These are phyloP conservation scores for Todiramphus saurophagus DNA, from an alignment of 2,113 vertebrate genomes.

Conservation along the genomic window DNA sequence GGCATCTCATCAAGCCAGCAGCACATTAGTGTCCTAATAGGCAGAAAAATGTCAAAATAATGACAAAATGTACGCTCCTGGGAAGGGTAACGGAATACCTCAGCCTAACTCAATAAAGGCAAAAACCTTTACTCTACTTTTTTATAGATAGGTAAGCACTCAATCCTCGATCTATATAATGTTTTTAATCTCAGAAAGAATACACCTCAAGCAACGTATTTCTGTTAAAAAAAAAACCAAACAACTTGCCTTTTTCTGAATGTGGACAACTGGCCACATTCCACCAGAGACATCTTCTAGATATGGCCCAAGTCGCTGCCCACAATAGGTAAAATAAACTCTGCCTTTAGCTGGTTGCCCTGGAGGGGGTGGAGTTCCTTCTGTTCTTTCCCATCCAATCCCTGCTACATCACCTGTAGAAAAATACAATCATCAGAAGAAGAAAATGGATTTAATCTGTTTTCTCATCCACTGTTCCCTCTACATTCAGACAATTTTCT, in stretches of 20 bases:
- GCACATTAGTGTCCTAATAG: background rate
- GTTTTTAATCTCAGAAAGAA: background rate
- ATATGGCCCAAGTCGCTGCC: constrained; percentile 88
- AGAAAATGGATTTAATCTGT: background rate
- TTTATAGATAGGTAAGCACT: background rate
- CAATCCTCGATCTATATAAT: background rate
- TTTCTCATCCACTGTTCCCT: background rate
- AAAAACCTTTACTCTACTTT: background rate
- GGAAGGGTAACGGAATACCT: background rate
- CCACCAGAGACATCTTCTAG: constrained; percentile 96
- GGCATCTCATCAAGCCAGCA: background rate
- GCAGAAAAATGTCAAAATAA: background rate
- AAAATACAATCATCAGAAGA: background rate
- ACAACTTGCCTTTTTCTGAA: constrained; percentile 92
- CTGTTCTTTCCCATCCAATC: constrained; percentile 96
- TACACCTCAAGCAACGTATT: background rate
- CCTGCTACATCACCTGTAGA: constrained; percentile 89
- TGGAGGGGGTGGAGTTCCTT: constrained; percentile 93
- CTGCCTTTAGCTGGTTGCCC: constrained; percentile 95
- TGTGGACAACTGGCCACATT: constrained; percentile 99
- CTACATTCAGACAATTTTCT: background rate
- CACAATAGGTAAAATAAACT: constrained; percentile 98
- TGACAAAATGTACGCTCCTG: background rate
- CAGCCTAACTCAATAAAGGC: background rate
- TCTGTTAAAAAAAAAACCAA: background rate